Base-by-base conservation (phyloP, 2,797 vertebrate species). In the Sandelia bainsii region DNA sequence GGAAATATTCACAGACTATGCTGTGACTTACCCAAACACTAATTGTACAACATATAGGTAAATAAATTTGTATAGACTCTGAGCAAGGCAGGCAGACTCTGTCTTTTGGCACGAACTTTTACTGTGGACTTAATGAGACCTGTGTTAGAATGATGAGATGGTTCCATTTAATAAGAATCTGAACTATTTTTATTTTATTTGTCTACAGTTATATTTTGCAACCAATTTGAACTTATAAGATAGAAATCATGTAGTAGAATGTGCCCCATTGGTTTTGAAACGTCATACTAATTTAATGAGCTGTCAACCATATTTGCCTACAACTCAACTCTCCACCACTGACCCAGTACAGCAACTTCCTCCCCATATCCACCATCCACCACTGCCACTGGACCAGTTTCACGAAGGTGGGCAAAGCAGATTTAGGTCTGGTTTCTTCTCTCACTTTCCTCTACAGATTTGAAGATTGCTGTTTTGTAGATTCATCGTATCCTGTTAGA, bases 91-190 rank as follows among this genome's bases (percentile, higher is more conserved):
- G 59, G 23, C 49, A 57, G 54, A 40, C 17, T 44, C 29, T 22
- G 14, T 68, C 4, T 40, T 57, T 69, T 75, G 49, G 69, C 61
- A 20, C 32, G 22, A 40, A 69, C 64, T 48, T 34, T 50, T 5
- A 32, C 16, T 39, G 29, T 25, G 52, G 64, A 81, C 13, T 58
- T 90, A 87, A 92, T 93, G 92, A 92, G 77, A 83, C 92, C 48
- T 40, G 60, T 74, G 67, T 57, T 54, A 37, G 16, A 48, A 65
- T 64, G 8, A 32, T 32, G 7, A 32, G 8, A 32, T 32, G 29
- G 5, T 8, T 32, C 29, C 29, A 32, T 32, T 32, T 32, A 6
- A 62, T 37, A 9, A 5, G 37, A 37, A 37, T 54, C 19, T 12
- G 10, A n/a, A 32, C 20, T 11, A 32, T 53, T 58, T n/a, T 8